phyloP scores from a whole-genome alignment of 35 echinoderm and acorn worm species.

The Ophiothrix spiculata region DNA sequence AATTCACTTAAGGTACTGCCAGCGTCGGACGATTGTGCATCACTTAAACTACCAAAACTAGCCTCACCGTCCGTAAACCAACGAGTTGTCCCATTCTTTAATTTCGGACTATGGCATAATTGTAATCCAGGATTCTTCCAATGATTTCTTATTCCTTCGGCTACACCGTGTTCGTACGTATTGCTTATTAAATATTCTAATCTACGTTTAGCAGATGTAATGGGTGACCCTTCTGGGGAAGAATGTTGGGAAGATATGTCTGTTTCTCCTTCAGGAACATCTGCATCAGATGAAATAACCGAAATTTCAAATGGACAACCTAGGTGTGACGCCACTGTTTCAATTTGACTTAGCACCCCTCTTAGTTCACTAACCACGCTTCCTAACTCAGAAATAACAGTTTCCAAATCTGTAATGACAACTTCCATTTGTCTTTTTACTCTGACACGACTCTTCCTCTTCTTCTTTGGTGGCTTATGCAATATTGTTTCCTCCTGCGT shows the following conservation, averaged over 20 bases:
- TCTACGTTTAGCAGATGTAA: neutral
- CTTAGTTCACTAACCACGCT: conserved; percentile 50
- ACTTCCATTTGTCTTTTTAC: conserved; percentile 58
- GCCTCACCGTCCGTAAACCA: conserved; percentile 3
- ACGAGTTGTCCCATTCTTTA: neutral
- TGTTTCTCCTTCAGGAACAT: neutral
- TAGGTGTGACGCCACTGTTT: conserved; percentile 40
- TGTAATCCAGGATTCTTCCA: neutral
- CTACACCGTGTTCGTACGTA: neutral
- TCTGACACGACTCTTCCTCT: neutral
- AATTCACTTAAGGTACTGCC: neutral
- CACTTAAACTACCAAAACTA: conserved; percentile 3
- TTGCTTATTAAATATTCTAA: conserved; percentile 12
- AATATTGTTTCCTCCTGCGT: neutral
- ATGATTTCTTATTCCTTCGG: neutral
- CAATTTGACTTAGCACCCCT: conserved; percentile 55
- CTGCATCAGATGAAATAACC: neutral
- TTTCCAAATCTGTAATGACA: conserved; percentile 56
- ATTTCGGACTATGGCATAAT: neutral
- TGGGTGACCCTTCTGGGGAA: conserved; percentile 16
- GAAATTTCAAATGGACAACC: conserved; percentile 8
- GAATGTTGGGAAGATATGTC: neutral
- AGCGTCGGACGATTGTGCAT: neutral
- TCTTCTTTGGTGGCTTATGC: neutral
- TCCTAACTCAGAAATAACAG: conserved; percentile 55